Base-by-base conservation (phyloP, 2,113 vertebrate genomes). In the Ranitomeya variabilis region DNA sequence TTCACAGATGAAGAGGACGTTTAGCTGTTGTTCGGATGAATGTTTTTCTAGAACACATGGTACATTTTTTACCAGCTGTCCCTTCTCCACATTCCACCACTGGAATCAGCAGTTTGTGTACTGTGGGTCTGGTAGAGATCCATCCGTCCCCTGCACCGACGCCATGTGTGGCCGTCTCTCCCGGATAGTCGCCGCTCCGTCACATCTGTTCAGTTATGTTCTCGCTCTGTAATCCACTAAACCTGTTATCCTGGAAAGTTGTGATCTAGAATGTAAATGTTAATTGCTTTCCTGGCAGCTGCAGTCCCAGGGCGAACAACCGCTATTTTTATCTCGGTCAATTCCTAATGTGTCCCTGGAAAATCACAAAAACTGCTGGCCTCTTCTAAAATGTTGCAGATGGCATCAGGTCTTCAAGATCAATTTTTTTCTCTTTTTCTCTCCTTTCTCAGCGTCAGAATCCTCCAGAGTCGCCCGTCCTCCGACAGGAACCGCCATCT, bases 231-330 rank as follows among this genome's bases (percentile, higher is more conserved):
- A 69, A 82, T 74, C 79, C 64, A 81, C 77, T 81, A 88, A 87
- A 74, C 57, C 86, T 88, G 67, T 82, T 81, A 80, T 88, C 81
- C 79, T 62, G 57, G 67, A 88, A 88, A 82, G 78, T 88, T 88
- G 86, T 88, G 86, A 88, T 88, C 86, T 80, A 76, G 82, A 82
- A 88, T 82, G 79, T 73, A 82, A 88, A 88, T 82, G 86, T 88
- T 88, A 88, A 88, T 88, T 88, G 79, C 79, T 82, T 74, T 74
- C 23, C 79, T 88, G 86, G 67, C 86, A 88, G 87, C 80, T 83
- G 80, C 67, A 83, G 76, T 88, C 87, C 87, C 87, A 88, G 21
- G 57, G 87, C 87, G 77, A 88, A 83, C 19, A 31, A 57, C 57
- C 13, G 14, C 80, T 88, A 83, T 76, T 88, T 83, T 88, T 83